Conservation (phyloP, 2,888 invertebrate genomes). For the Phortica magna region DNA sequence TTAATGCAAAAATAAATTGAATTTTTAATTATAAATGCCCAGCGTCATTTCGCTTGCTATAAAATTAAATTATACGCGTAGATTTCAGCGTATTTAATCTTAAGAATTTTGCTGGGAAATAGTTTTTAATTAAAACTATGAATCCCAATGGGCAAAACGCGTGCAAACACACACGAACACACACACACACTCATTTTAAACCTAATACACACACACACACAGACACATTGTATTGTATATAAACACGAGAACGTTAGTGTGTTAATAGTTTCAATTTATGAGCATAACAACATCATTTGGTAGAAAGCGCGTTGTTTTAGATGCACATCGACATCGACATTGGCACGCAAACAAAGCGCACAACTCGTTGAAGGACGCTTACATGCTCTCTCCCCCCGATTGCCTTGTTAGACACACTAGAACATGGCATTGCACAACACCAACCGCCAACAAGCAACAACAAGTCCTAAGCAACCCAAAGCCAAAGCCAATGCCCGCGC, state of each 20-base stretch:
- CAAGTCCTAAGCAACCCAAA: not conserved
- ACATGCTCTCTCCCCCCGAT: too few relatives aligned
- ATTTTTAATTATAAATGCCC: slow-evolving; percentile 29
- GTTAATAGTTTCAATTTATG: slow-evolving; percentile 61
- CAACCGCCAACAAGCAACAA: too few relatives aligned
- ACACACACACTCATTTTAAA: not conserved
- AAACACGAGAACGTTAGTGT: slow-evolving; percentile 22
- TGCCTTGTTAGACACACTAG: not conserved
- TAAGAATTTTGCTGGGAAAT: slow-evolving; percentile 40
- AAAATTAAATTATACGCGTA: slow-evolving; percentile 61
- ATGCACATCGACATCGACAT: not conserved
- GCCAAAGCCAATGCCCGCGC: not conserved
- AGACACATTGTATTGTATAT: slow-evolving; percentile 1
- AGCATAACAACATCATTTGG: slow-evolving; percentile 58
- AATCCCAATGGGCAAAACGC: slow-evolving; percentile 15
- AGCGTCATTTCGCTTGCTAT: slow-evolving; percentile 35
- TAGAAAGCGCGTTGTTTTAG: slow-evolving; percentile 31
- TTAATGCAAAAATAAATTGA: slow-evolving; percentile 24
- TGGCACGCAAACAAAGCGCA: not conserved
- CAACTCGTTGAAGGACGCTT: not conserved
- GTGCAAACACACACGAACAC: not conserved
- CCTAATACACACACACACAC: not conserved
- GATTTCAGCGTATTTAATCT: slow-evolving; percentile 53
- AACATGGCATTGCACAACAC: not conserved
- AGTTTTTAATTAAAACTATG: slow-evolving; percentile 31